Base-by-base conservation (phyloP, 2,888 invertebrate genomes). In the Ormyrus nitidulus region DNA sequence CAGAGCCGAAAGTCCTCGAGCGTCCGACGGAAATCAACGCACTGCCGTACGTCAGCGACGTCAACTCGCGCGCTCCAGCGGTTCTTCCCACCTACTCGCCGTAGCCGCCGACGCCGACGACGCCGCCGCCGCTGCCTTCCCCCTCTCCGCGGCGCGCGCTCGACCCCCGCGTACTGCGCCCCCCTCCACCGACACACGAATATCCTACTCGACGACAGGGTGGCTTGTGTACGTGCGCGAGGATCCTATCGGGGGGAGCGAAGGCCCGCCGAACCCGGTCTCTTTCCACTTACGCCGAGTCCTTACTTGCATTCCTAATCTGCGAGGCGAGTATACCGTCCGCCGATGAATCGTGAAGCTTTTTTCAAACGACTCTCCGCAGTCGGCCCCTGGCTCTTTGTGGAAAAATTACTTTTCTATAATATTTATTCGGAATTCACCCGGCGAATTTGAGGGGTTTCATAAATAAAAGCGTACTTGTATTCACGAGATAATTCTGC, bases 1-100 rank as follows among this genome's bases (percentile, higher is more conserved):
- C 13, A 6, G 6, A 49, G 49, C 5, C 51, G 10, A 61, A 10
- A 44, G 44, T 34, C 61, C 58, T 59, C 72, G 72, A 76, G 76
- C 75, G 71, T 74, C 77, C 78, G 81, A 81, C 70, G 78, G 80
- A 78, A 81, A 81, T 81, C 80, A 81, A 83, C 80, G 76, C 73
- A 81, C 80, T 80, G 77, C 66, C 78, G 73, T 73, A 66, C 79
- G 72, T 75, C 64, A 68, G 69, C 66, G 49, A 58, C 79, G 71
- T 82, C 73, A 82, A 78, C 81, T 68, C 74, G 54, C 46, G 34
- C 65, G 74, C 66, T 19, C 44, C 11, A 62, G 46, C 19, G 58
- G 6, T 46, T 59, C 51, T 61, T 75, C 80, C 64, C 61, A 62
- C 76, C 77, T 75, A 70, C 61, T 77, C 72, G 61, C 77, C 51